These are phyloP conservation scores for Eulemur rufifrons DNA, from an alignment of 2,113 vertebrate genomes.

Conservation along the genomic window DNA sequence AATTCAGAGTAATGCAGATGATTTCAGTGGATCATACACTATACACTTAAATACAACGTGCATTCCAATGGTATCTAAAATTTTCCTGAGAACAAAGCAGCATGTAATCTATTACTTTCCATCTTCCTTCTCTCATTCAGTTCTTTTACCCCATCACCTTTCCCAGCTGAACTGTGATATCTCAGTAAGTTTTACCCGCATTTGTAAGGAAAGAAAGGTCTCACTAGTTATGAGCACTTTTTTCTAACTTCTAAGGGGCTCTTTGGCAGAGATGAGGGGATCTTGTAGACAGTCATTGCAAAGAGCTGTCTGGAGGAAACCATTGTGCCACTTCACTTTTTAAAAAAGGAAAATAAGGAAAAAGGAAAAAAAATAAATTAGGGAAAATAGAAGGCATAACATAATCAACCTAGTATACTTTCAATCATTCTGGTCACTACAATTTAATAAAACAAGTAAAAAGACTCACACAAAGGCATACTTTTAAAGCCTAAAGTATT, in stretches of 20 bases:
- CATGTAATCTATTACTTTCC: neutral
- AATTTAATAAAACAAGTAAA: neutral
- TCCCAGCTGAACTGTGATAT: neutral
- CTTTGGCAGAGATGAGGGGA: neutral
- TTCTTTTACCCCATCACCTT: neutral
- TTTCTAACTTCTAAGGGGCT: neutral
- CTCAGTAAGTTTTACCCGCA: neutral
- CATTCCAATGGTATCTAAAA: neutral
- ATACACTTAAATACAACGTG: neutral
- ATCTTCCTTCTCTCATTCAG: neutral
- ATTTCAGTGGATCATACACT: constrained; percentile 12
- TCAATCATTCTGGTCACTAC: neutral
- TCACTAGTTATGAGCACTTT: neutral
- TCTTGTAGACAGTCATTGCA: neutral
- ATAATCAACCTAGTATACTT: neutral
- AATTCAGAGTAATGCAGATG: constrained; percentile 17
- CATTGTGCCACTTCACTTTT: neutral
- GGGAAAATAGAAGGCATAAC: neutral
- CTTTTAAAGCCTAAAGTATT: neutral
- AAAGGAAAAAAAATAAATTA: neutral
- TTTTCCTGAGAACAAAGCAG: neutral
- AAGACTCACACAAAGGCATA: neutral
- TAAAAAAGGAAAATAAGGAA: neutral
- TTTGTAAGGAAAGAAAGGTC: neutral
- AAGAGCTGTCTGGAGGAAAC: neutral